These are phyloP conservation scores for Drosophila sordidula DNA, from an alignment of 2,888 invertebrate genomes.

Conservation along the genomic window DNA sequence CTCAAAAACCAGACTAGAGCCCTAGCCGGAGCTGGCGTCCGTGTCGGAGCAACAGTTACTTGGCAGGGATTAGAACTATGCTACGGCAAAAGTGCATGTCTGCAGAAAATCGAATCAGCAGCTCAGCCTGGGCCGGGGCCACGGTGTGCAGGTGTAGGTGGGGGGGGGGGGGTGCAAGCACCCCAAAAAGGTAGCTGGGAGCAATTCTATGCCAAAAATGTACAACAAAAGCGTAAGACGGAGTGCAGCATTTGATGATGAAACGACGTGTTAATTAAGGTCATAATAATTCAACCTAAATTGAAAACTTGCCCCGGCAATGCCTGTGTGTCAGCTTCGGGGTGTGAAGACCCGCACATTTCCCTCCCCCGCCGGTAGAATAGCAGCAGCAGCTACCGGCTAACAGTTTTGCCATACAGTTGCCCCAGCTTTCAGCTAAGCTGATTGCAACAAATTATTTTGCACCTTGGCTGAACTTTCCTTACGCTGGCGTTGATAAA, in stretches of 20 bases:
- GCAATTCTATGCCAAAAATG: constrained; percentile 69
- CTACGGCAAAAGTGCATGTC: constrained; percentile 78
- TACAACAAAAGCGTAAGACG: constrained; percentile 78
- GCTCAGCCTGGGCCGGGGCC: constrained; percentile 49
- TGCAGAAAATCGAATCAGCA: constrained; percentile 81
- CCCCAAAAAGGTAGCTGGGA: constrained; percentile 15
- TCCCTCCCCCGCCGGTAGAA: neutral
- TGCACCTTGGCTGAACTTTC: constrained; percentile 79
- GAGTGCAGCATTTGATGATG: constrained; percentile 79
- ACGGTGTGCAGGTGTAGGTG: neutral
- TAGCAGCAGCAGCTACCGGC: constrained; percentile 20
- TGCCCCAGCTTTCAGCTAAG: constrained; percentile 66
- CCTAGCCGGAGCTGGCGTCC: neutral
- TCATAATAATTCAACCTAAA: constrained; percentile 83
- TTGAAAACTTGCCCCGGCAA: constrained; percentile 73
- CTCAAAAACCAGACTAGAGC: constrained; percentile 15
- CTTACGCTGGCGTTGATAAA: constrained; percentile 79
- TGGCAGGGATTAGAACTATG: constrained; percentile 68
- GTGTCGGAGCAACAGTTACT: constrained; percentile 66
- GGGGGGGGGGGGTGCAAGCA: neutral
- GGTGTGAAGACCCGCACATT: neutral
- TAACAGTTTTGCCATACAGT: constrained; percentile 16
- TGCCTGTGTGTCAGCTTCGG: constrained; percentile 33
- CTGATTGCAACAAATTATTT: constrained; percentile 81
- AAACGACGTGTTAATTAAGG: constrained; percentile 84